Percentiles rank a stretch among this genome's conserved stretches.
phyloP scores from a whole-genome alignment of 2,888 invertebrate species.

The Altica lythri region DNA sequence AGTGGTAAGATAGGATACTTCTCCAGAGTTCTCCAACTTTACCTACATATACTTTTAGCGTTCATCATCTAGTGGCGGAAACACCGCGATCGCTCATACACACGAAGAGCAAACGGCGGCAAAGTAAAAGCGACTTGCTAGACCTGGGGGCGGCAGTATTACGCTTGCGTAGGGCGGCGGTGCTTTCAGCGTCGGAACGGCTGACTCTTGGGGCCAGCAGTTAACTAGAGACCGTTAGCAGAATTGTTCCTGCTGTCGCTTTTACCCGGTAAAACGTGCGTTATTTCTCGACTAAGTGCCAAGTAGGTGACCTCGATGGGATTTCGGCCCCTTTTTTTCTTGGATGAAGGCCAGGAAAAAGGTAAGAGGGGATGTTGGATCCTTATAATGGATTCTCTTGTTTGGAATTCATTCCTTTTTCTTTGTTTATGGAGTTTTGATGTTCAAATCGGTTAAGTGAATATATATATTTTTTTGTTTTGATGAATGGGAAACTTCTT shows the following conservation, averaged over 20 bases:
- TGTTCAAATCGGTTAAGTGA: neutral
- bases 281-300: slow-evolving; percentile 22
- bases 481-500: slow-evolving; percentile 14
- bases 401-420: slow-evolving; percentile 4
- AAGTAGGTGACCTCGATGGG: slow-evolving; percentile 37
- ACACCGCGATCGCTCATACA: slow-evolving; percentile 19
- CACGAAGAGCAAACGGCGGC: slow-evolving; percentile 17
- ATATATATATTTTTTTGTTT: slow-evolving; percentile 4
- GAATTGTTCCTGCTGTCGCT: slow-evolving; percentile 1
- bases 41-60: too few species aligned
- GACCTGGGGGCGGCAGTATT: slow-evolving; percentile 31
- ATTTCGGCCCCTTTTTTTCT: slow-evolving; percentile 27
- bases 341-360: slow-evolving; percentile 29
- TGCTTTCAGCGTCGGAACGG: slow-evolving; percentile 14
- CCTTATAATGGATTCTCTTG: slow-evolving; percentile 13
- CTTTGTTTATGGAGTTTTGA: slow-evolving; percentile 12
- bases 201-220: slow-evolving; percentile 12
- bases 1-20: too few species aligned
- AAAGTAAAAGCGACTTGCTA: slow-evolving; percentile 29
- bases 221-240: slow-evolving; percentile 14
- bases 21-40: too few species aligned
- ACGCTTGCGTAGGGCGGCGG: slow-evolving; percentile 31
- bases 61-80: too few species aligned
- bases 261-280: slow-evolving; percentile 17
- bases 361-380: slow-evolving; percentile 26